Conservation (phyloP, 1,140 invertebrate species). For the Rhopalosiphum maidis region DNA sequence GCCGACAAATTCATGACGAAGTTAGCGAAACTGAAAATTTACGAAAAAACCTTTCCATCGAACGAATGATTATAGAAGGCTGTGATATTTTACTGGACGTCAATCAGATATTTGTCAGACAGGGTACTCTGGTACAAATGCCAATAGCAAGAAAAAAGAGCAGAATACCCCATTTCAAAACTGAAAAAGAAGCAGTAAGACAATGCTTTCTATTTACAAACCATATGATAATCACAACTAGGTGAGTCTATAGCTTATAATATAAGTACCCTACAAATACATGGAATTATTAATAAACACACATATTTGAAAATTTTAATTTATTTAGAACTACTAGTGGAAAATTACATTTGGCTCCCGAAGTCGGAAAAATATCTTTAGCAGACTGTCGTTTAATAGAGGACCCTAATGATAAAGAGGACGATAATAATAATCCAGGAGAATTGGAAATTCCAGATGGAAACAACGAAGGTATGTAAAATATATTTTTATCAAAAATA, state of each 20-base stretch:
- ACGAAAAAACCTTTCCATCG: conserved; percentile 89
- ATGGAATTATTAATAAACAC: not conserved
- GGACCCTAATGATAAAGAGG: conserved; percentile 69
- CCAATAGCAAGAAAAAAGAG: conserved; percentile 70
- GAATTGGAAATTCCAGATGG: conserved; percentile 63
- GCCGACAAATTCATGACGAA: conserved; percentile 84
- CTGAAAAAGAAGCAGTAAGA: conserved; percentile 76
- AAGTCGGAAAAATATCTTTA: conserved; percentile 82
- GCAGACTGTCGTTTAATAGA: conserved; percentile 86
- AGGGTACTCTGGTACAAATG: conserved; percentile 78
- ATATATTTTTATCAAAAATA: conserved; percentile 56
- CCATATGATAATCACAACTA: conserved; percentile 82
- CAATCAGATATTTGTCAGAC: conserved; percentile 89
- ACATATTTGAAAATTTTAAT: not conserved
- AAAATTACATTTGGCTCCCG: conserved; percentile 82
- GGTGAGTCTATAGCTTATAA: conserved; percentile 63
- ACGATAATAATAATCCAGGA: conserved; percentile 47
- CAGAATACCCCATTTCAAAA: conserved; percentile 64
- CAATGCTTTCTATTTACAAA: conserved; percentile 90
- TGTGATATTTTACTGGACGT: conserved; percentile 94
- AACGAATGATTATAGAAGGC: conserved; percentile 93
- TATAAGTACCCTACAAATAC: not conserved
- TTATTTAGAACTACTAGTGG: conserved; percentile 70
- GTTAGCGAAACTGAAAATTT: conserved; percentile 94
- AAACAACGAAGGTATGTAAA: conserved; percentile 66